phyloP scores from a whole-genome alignment of 2,113 vertebrate species.

The Callorhinus ursinus region DNA sequence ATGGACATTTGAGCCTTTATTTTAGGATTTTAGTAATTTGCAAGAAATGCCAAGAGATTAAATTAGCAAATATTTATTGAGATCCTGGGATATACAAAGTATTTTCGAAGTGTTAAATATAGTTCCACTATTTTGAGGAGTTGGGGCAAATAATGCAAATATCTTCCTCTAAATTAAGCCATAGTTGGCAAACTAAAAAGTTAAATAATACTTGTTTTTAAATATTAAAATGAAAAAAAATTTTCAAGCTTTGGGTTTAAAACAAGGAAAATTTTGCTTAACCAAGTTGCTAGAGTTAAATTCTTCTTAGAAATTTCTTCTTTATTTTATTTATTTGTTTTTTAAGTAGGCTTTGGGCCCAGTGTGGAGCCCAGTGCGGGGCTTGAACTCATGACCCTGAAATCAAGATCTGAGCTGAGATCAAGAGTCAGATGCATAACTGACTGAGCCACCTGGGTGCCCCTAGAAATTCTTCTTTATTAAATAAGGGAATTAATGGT shows the following conservation, averaged over 20 bases:
- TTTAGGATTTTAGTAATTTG: slow-evolving; percentile 39
- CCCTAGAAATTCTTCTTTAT: background rate
- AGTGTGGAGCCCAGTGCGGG: background rate
- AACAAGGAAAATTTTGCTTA: background rate
- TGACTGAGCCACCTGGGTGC: rapidly evolving
- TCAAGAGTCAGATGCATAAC: background rate
- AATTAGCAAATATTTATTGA: slow-evolving; percentile 25
- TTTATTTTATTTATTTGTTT: background rate
- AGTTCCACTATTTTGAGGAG: background rate
- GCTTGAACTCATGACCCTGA: background rate
- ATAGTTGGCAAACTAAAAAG: background rate
- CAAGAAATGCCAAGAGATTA: background rate
- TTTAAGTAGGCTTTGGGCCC: background rate
- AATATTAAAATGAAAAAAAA: background rate
- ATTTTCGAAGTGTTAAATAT: background rate
- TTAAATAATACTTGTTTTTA: background rate
- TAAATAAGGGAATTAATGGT: background rate
- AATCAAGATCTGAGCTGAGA: background rate
- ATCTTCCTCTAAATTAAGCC: background rate
- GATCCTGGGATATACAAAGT: background rate
- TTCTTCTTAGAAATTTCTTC: slow-evolving; percentile 29
- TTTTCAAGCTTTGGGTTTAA: background rate
- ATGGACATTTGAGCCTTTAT: background rate
- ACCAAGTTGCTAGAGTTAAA: slow-evolving; percentile 10
- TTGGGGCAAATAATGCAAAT: background rate